These are phyloP conservation scores for Cylloceria caligata DNA, from an alignment of 2,888 invertebrate genomes.

Conservation along the genomic window DNA sequence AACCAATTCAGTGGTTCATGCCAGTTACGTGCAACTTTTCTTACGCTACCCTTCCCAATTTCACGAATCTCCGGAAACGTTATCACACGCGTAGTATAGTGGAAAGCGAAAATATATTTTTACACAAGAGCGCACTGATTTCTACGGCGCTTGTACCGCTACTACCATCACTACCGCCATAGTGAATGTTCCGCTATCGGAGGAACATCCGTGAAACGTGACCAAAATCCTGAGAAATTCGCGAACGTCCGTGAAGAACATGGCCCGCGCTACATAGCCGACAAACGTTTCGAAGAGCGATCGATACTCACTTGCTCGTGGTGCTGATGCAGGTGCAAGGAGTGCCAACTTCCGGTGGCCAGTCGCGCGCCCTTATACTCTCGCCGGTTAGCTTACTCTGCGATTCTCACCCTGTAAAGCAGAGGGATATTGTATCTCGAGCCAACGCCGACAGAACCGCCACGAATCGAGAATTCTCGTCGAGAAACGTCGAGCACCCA, in stretches of 20 bases:
- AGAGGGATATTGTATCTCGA: slow-evolving; percentile 10
- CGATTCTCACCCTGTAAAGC: slow-evolving; percentile 15
- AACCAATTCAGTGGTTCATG: too few relatives aligned
- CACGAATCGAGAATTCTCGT: slow-evolving; percentile 7
- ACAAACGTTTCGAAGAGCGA: slow-evolving; percentile 43
- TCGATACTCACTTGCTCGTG: slow-evolving; percentile 42
- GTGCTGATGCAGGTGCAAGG: slow-evolving; percentile 57
- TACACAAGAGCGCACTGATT: slow-evolving; percentile 38
- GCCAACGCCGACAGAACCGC: background rate
- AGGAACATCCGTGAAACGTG: slow-evolving; percentile 61
- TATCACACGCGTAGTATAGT: background rate
- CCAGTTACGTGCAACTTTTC: background rate
- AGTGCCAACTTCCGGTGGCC: slow-evolving; percentile 56
- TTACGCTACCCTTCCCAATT: background rate
- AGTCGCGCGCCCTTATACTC: slow-evolving; percentile 3
- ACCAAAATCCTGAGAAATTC: slow-evolving; percentile 53
- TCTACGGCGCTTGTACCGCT: slow-evolving; percentile 19
- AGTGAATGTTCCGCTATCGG: slow-evolving; percentile 36
- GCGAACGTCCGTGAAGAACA: slow-evolving; percentile 22
- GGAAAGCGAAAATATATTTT: slow-evolving; percentile 6
- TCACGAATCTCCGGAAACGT: background rate
- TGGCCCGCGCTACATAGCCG: background rate
- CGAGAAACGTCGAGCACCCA: slow-evolving; percentile 6
- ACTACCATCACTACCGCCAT: background rate
- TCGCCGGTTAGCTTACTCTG: background rate